phyloP scores from a whole-genome alignment of 2,797 vertebrate species.

The Sylvia borin region DNA sequence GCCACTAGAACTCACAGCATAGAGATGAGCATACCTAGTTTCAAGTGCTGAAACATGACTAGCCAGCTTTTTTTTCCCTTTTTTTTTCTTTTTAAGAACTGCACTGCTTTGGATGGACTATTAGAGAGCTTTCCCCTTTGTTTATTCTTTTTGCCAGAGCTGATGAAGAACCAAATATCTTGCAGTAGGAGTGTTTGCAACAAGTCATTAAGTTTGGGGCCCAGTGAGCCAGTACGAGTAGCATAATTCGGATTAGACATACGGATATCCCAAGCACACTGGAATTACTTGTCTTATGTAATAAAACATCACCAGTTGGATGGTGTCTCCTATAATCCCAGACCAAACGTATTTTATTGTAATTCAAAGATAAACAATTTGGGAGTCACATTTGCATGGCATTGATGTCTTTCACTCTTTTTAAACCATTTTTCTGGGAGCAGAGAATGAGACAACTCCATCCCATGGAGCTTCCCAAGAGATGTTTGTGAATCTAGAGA shows the following conservation, averaged over 20 bases:
- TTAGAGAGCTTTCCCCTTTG: neutral
- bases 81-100: neutral
- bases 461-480: neutral
- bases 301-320: neutral
- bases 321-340: neutral
- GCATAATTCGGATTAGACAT: neutral
- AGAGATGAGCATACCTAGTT: neutral
- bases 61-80: neutral
- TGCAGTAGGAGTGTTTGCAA: neutral
- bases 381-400: neutral
- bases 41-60: neutral
- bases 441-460: neutral
- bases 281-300: neutral
- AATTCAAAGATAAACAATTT: neutral
- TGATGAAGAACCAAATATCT: neutral
- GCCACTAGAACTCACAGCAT: neutral
- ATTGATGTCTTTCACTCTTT: neutral
- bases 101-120: neutral
- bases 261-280: neutral
- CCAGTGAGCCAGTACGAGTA: neutral
- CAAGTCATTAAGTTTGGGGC: neutral
- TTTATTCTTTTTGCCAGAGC: neutral
- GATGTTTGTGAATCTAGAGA: neutral
- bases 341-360: neutral
- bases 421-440: neutral